A percentile compares a stretch with the other conserved stretches of the same genome.
Conservation (phyloP, 37 sponge, comb jelly and placozoan genomes). For the Ianthella basta region DNA sequence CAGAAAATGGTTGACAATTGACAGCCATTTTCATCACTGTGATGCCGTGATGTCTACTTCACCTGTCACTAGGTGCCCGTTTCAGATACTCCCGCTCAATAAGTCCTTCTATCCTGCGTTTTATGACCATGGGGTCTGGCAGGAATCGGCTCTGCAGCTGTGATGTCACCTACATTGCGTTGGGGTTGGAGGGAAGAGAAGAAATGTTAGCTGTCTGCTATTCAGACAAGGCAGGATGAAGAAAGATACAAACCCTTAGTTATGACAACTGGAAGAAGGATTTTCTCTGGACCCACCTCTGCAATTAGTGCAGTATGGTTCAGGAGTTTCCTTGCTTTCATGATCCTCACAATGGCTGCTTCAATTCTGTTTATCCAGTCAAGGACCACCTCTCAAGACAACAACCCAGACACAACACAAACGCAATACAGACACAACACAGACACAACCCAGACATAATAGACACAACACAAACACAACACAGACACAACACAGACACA, state of each 20-base stretch:
- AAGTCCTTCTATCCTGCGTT: conserved; percentile 97
- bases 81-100: conserved; percentile 98
- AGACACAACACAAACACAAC: neutral
- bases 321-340: conserved; percentile 97
- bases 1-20: too few relatives aligned
- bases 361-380: conserved; percentile 77
- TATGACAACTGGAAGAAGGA: too few relatives aligned
- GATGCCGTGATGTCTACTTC: too few relatives aligned
- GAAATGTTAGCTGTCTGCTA: neutral
- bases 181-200: too few relatives aligned
- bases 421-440: neutral
- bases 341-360: conserved; percentile 97
- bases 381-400: conserved; percentile 20
- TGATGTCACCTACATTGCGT: neutral
- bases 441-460: neutral
- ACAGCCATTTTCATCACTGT: too few relatives aligned
- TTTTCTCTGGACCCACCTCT: conserved; percentile 63
- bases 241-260: too few relatives aligned
- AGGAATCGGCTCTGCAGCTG: conserved; percentile 92
- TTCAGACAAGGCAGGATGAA: too few relatives aligned
- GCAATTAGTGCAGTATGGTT: conserved; percentile 82
- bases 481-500: neutral
- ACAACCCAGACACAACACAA: neutral
- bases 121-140: conserved; percentile 92
- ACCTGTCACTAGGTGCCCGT: conserved; percentile 91